These are phyloP conservation scores for Lepidothrix coronata DNA, from an alignment of 2,113 vertebrate genomes.

Conservation along the genomic window DNA sequence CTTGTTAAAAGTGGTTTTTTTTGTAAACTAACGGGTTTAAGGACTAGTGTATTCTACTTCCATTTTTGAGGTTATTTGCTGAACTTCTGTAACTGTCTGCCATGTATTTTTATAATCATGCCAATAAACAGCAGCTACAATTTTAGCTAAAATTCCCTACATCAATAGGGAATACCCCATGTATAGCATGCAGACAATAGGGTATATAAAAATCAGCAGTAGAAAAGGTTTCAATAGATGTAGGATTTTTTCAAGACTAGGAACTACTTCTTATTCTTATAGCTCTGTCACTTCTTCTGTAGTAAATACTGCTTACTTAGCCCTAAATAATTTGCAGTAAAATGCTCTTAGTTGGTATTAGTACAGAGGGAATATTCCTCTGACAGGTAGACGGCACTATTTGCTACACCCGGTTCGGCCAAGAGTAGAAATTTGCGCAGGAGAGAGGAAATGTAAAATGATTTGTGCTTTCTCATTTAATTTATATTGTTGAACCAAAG, in stretches of 20 bases:
- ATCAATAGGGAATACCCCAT: not conserved
- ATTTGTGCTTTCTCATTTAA: not conserved
- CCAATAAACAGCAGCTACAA: not conserved
- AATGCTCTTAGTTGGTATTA: not conserved
- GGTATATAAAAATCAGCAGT: not conserved
- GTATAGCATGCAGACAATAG: not conserved
- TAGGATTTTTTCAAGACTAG: not conserved
- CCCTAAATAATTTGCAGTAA: not conserved
- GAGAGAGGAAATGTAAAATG: not conserved
- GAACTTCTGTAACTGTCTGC: not conserved
- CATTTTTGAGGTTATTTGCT: not conserved
- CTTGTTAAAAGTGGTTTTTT: not conserved
- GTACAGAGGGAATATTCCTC: not conserved
- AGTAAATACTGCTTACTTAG: not conserved
- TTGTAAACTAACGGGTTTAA: not conserved
- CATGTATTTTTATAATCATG: not conserved
- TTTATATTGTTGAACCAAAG: not conserved
- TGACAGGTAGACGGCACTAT: not conserved
- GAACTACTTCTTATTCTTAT: not conserved
- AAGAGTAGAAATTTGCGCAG: not conserved
- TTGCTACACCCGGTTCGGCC: accelerated
- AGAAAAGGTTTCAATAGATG: not conserved
- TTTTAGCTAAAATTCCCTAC: not conserved
- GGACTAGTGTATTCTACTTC: not conserved
- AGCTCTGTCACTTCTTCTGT: not conserved